Conservation (phyloP, 2,888 invertebrate genomes). For the Saturnia japonica region DNA sequence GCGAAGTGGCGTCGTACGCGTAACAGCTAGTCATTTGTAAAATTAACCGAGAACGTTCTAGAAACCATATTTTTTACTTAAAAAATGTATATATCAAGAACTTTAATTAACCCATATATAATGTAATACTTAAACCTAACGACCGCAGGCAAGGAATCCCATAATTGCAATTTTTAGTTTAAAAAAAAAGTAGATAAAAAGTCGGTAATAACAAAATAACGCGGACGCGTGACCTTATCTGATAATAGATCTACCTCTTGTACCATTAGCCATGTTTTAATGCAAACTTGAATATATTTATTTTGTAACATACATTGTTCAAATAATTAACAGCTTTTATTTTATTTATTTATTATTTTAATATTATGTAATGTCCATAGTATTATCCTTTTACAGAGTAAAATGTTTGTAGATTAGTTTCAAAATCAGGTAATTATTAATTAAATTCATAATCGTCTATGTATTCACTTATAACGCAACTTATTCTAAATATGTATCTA, state of each 20-base stretch:
- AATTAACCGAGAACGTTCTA: not conserved
- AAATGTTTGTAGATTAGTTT: not conserved
- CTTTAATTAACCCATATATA: not conserved
- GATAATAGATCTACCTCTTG: not conserved
- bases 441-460: not conserved
- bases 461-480: not conserved
- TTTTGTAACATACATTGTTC: not conserved
- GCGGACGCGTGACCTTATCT: not conserved
- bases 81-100: not conserved
- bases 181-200: not conserved
- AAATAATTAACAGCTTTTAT: not conserved
- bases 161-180: not conserved
- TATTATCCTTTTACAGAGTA: not conserved
- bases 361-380: too few relatives aligned
- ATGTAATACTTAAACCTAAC: not conserved
- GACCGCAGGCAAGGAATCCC: not conserved
- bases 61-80: not conserved
- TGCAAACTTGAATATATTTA: not conserved
- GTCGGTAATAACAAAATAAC: not conserved
- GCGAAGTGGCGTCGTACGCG: too few relatives aligned
- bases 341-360: too few relatives aligned
- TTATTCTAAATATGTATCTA: not conserved
- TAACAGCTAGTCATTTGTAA: too few relatives aligned
- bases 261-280: not conserved
- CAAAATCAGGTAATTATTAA: not conserved